A percentile compares a stretch with the other conserved stretches of the same genome.
Conservation (phyloP, 1,140 invertebrate genomes). For the Melitaea cinxia region DNA sequence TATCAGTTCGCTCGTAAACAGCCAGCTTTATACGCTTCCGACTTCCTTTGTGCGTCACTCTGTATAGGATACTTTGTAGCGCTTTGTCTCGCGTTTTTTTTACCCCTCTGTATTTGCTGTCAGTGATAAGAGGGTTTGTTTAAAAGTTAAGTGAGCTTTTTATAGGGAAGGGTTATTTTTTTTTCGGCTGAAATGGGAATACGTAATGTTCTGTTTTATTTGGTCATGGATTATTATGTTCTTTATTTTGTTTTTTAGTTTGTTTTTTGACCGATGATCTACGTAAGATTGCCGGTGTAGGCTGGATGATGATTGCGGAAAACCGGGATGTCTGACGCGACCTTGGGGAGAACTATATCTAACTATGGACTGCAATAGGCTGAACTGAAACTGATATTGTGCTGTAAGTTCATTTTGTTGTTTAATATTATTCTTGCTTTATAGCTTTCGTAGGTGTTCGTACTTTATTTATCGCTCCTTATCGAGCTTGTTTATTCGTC, state of each 20-base stretch:
- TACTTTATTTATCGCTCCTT: too few relatives aligned
- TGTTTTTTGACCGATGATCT: too few relatives aligned
- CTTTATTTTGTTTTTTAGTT: neutral
- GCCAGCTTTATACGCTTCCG: conserved; percentile 32
- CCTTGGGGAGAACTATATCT: too few relatives aligned
- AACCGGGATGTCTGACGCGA: too few relatives aligned
- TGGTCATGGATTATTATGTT: neutral
- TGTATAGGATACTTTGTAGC: conserved; percentile 14
- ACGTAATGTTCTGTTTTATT: neutral
- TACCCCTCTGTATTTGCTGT: conserved; percentile 13
- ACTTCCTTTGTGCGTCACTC: conserved; percentile 30
- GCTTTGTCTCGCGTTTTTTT: conserved; percentile 4
- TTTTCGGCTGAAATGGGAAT: neutral
- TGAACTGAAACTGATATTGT: too few relatives aligned
- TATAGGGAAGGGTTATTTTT: neutral
- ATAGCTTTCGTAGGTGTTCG: too few relatives aligned
- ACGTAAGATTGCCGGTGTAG: too few relatives aligned
- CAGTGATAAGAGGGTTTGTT: conserved; percentile 12
- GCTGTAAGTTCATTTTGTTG: too few relatives aligned
- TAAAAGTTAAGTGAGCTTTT: conserved; percentile 15
- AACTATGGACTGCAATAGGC: too few relatives aligned
- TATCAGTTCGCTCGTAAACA: conserved; percentile 35
- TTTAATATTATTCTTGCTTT: too few relatives aligned
- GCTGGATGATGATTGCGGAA: too few relatives aligned
- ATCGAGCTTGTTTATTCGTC: too few relatives aligned